Evolutionary conservation across 1,140 invertebrate genomes (phyloP), one percentile per base, ranked within the genome.

Genomic region (Camponotus vicinus): DNA sequence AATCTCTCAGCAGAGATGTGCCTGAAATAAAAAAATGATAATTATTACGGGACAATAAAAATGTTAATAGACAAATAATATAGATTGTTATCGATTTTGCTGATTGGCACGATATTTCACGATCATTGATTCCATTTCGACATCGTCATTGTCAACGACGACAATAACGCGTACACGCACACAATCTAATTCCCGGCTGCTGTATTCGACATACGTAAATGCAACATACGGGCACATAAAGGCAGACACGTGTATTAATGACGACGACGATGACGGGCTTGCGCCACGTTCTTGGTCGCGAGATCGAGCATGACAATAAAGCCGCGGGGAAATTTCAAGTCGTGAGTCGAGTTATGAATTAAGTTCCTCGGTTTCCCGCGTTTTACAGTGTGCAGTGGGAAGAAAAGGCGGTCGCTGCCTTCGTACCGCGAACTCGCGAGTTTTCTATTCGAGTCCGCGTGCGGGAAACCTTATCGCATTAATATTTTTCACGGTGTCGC

Each of bases 281-380:
- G 80, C 80, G 63, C n/a, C 86, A 87, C 63, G 63, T 21, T 76
- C 52, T 18, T 66, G 32, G 15, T 52, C 86, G 86, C 82, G 49
- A 87, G 86, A 87, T 87, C 80, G 71, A 77, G 86, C 86, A 87
- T 87, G 71, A 87, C 86, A 87, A 85, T 85, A 84, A 85, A 76
- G 70, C 70, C 61, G 45, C 52, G 79, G 70, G 71, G 80, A 87
- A 87, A 87, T 75, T 75, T 55, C 66, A 63, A 49, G n/a, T 84
- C 86, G 86, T 87, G 86, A 87, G 59, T 15, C 61, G 86, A 21
- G 69, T 87, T 87, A 75, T 87, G 86, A 87, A 87, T 87, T 69
- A 75, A 87, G 80, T 84, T 76, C 11, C 18, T 18, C 57, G 2
- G 6, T 18, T 13, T 32, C 4, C 57, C 49, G 21, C 13, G 49